phyloP scores from a whole-genome alignment of 2,113 vertebrate species.

The Cavia aperea region DNA sequence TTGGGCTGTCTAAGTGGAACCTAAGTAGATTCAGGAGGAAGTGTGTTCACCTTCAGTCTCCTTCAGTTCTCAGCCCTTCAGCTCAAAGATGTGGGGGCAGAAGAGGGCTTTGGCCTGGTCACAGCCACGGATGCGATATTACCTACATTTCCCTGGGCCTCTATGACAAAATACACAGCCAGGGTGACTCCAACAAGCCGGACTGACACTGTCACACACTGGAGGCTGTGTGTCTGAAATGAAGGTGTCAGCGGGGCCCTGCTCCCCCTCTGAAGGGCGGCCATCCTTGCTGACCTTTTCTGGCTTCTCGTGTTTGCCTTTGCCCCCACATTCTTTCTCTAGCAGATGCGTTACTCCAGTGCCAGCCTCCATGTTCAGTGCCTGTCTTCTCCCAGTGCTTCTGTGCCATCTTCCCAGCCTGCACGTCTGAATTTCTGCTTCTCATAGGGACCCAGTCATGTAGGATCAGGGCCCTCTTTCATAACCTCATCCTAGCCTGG shows the following conservation, averaged over 20 bases:
- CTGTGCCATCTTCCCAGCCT: not conserved
- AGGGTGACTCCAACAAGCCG: not conserved
- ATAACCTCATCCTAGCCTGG: not conserved
- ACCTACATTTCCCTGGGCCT: not conserved
- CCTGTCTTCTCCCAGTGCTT: not conserved
- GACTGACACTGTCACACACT: too few species aligned
- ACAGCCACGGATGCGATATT: not conserved
- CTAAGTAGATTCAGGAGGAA: not conserved
- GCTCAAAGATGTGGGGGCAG: not conserved
- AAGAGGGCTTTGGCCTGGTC: not conserved
- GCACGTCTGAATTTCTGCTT: not conserved
- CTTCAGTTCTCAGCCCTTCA: not conserved
- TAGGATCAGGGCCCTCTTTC: not conserved
- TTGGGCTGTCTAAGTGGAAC: not conserved
- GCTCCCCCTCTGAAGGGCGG: not conserved
- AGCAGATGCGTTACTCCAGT: not conserved
- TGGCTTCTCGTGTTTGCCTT: accelerated
- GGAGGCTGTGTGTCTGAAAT: not conserved
- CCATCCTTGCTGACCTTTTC: not conserved
- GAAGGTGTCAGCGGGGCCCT: accelerated
- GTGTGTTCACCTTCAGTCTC: not conserved
- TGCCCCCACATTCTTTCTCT: not conserved
- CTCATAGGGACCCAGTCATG: not conserved
- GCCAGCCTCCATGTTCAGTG: accelerated
- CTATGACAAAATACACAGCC: not conserved